Evolutionary conservation across 2,113 vertebrate species (phyloP).

Genomic region (Miniopterus natalensis): DNA sequence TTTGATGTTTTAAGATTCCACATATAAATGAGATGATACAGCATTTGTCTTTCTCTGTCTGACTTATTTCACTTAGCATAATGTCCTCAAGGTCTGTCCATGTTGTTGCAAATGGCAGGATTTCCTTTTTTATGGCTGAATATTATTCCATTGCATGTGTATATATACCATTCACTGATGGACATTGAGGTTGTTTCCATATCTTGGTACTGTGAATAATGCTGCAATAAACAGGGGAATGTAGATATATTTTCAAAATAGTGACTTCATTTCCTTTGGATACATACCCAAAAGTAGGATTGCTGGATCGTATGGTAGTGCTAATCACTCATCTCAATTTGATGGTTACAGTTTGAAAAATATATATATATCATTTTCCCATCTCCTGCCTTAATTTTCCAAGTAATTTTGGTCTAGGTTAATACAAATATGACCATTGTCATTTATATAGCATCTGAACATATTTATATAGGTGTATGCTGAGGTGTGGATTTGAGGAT

Average conservation of each 20-base stretch:
- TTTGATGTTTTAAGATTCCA: neutral
- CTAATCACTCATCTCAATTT: neutral
- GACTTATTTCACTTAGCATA: neutral
- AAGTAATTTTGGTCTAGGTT: neutral
- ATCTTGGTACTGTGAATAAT: neutral
- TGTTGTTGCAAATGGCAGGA: neutral
- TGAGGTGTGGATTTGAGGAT: neutral
- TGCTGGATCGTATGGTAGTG: neutral
- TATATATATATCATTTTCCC: neutral
- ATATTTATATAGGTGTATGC: neutral
- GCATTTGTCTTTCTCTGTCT: neutral
- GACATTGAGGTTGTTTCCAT: neutral
- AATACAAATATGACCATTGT: neutral
- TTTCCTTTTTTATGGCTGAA: neutral
- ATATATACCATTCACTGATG: too few species aligned
- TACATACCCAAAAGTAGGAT: neutral
- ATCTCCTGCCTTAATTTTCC: neutral
- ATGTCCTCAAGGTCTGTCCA: neutral
- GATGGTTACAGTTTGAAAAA: neutral
- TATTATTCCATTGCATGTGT: too few species aligned
- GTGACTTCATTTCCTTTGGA: neutral
- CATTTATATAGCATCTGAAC: neutral
- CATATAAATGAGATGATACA: neutral
- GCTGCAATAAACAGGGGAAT: neutral
- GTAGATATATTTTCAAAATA: neutral